A percentile compares a stretch with the other conserved stretches of the same genome.
phyloP scores from a whole-genome alignment of 2,797 vertebrate species.

The Iguana delicatissima region DNA sequence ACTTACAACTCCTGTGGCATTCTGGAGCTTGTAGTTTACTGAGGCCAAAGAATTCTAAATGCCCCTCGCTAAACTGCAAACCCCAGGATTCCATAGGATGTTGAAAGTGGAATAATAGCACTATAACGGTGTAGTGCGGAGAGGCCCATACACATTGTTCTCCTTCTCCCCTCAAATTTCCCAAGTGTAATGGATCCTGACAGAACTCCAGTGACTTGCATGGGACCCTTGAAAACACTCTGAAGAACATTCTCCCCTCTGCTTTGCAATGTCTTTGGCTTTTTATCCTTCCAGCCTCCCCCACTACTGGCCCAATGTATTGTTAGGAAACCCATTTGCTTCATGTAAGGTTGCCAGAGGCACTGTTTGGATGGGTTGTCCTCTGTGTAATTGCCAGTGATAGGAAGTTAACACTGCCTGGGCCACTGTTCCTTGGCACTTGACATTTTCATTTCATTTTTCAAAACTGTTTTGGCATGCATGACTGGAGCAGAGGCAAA shows the following conservation, averaged over 20 bases:
- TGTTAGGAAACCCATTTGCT: conserved; percentile 23
- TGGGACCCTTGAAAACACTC: not conserved
- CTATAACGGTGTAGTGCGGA: no score
- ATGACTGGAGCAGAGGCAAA: conserved; percentile 21
- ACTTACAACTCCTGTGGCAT: no score
- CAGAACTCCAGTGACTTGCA: not conserved
- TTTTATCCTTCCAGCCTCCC: not conserved
- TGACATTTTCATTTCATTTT: conserved; percentile 57
- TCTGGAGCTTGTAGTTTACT: no score
- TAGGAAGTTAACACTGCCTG: conserved; percentile 38
- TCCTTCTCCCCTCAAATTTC: not conserved
- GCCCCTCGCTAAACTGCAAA: no score
- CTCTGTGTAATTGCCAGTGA: conserved; percentile 37
- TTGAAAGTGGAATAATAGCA: no score
- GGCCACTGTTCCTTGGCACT: conserved; percentile 47
- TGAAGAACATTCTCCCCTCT: not conserved
- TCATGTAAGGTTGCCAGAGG: conserved; percentile 41
- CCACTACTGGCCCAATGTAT: conserved; percentile 14
- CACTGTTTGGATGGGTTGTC: conserved; percentile 30
- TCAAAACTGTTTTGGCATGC: not conserved
- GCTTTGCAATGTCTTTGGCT: conserved; percentile 22
- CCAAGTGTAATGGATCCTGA: not conserved
- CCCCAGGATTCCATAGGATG: no score
- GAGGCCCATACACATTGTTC: no score
- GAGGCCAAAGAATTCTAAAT: no score